Conservation (phyloP, 2,797 vertebrate genomes). For the Galaxias olidus region DNA sequence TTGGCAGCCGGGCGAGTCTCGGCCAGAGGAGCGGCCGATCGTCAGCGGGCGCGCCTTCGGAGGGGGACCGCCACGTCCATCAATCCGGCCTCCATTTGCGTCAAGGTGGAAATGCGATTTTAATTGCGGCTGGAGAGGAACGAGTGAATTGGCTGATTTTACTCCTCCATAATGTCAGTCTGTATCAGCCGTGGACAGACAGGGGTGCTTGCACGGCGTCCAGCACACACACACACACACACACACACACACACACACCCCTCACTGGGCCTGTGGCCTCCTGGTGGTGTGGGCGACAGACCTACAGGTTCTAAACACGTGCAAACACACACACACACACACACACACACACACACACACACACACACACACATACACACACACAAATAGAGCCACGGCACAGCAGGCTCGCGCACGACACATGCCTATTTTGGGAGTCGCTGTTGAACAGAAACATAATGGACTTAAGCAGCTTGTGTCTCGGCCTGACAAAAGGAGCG, state of each 20-base stretch:
- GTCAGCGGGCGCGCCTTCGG: slow-evolving; percentile 29
- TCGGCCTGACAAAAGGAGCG: slow-evolving; percentile 36
- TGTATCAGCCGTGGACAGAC: slow-evolving; percentile 64
- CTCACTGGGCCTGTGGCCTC: no score
- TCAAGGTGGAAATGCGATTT: slow-evolving; percentile 64
- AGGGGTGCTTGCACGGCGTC: slow-evolving; percentile 11
- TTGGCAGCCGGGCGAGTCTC: slow-evolving; percentile 56
- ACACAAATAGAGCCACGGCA: slow-evolving; percentile 25
- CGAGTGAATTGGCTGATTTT: slow-evolving; percentile 39
- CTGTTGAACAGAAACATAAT: slow-evolving; percentile 46
- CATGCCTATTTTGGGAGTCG: slow-evolving; percentile 39
- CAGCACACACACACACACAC: slow-evolving; percentile 4
- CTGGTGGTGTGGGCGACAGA: neutral
- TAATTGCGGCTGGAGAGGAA: slow-evolving; percentile 66
- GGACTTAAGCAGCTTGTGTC: slow-evolving; percentile 42
- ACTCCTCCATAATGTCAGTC: slow-evolving; percentile 53
- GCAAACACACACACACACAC: neutral
- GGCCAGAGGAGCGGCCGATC: no score
- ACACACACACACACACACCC: neutral
- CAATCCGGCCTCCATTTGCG: slow-evolving; percentile 60
- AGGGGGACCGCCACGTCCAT: slow-evolving; percentile 52
- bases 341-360: slow-evolving; percentile 1
- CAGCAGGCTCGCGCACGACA: no score
- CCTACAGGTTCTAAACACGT: neutral
- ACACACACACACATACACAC: slow-evolving; percentile 10